A percentile compares a stretch with the other conserved stretches of the same genome.
Conservation (phyloP, 64 coral and sea anemone genomes). For the Montipora capricornis region DNA sequence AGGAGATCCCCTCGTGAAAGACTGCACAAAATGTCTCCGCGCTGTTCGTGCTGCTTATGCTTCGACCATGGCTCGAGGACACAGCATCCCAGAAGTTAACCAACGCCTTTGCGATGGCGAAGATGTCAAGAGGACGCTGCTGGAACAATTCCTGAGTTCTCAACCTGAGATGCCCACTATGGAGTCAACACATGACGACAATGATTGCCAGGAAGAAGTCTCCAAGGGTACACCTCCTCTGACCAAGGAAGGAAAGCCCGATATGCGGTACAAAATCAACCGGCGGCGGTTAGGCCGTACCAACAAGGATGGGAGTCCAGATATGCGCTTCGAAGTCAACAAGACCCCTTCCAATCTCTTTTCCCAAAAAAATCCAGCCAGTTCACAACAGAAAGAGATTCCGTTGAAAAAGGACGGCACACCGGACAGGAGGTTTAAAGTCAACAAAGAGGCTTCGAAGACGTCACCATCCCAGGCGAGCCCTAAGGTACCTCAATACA, state of each 20-base stretch:
- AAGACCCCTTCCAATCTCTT: background rate
- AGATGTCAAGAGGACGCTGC: background rate
- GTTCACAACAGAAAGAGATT: background rate
- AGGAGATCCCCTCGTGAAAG: constrained; percentile 10
- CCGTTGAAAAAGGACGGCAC: constrained; percentile 34
- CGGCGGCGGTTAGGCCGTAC: background rate
- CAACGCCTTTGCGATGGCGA: background rate
- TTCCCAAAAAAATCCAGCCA: background rate
- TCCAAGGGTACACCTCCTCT: background rate
- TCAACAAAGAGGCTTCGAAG: background rate
- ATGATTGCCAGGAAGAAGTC: background rate
- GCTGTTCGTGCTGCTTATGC: background rate
- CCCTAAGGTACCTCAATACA: background rate
- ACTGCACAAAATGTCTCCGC: background rate
- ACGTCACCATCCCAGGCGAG: background rate
- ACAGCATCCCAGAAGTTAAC: background rate
- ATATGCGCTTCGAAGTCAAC: constrained; percentile 61
- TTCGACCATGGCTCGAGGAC: background rate
- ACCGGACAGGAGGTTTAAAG: constrained; percentile 58
- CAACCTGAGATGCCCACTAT: background rate
- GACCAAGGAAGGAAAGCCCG: constrained; percentile 10
- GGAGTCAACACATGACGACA: background rate
- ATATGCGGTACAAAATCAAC: constrained; percentile 51
- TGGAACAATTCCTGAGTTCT: background rate
- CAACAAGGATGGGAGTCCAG: constrained; percentile 31